Evolutionary conservation across 2,888 invertebrate genomes (phyloP), one percentile per base, ranked within the genome.

Genomic region (Leptinotarsa tumamoca): DNA sequence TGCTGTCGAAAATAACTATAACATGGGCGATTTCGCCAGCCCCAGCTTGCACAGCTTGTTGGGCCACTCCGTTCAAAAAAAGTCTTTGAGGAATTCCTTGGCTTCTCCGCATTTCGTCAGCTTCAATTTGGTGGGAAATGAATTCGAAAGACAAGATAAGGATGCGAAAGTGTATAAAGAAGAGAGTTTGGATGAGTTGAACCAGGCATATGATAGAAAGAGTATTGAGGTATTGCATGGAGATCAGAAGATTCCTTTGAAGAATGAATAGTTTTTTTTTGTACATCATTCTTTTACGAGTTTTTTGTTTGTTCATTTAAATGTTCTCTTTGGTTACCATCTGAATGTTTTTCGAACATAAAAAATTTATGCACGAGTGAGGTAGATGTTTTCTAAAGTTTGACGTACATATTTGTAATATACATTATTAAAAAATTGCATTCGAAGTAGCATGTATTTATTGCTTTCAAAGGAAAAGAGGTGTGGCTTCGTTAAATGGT

Each of bases 181-280:
- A 18, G 58, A 70, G n/a, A 73, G 73, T 51, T 76, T 71, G 18
- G 68, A 68, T 13, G 71, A 75, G 61, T 72, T 75, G 52, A 67
- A 67, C 33, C 73, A 71, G 43, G 58, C 56, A 17, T 75, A 61
- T 18, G 66, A 71, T 33, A 72, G 75, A 18, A 74, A 61, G 51
- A 71, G 72, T 72, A 52, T 73, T 15, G 75, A 78, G 54, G 67
- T 78, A 5, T 61, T 78, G 7, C 75, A 71, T 49, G 73, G 18
- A 4, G 73, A 75, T 52, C 68, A 68, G n/a, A 74, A 67, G 49
- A 68, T 50, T 33, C 68, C 68, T 43, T 33, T 56, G 68, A 63
- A 68, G 17, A 58, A 49, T 15, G 18, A 49, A 43, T 69, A 66
- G 18, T 66, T 68, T 63, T 3, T 3, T 68, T 21, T 56, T 61